Base-by-base conservation (phyloP, 2,888 invertebrate species). In the Vanessa cardui region DNA sequence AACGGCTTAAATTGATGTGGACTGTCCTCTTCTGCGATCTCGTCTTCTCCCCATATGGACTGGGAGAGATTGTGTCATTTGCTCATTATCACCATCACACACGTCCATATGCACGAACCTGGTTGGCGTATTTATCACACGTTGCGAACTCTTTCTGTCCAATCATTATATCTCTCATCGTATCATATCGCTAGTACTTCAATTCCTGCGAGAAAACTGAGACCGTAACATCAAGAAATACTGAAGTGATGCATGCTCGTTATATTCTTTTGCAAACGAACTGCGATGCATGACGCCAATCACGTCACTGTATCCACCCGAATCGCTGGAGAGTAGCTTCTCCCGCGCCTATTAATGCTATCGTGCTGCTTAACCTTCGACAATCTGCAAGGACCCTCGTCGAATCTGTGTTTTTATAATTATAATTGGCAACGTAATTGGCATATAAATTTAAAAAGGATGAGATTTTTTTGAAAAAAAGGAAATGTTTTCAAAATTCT, bases 1-100 rank as follows among this genome's bases (percentile, higher is more conserved):
- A 86, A 84, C 83, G 82, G 88, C 89, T 90, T 90, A 80, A 76
- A 80, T 88, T 80, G 78, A 81, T 89, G 89, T 90, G 83, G 83
- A 85, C 83, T 88, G 76, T 84, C 78, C 80, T 87, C 83, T 86
- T 87, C 84, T 82, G 82, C 82, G 83, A 84, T 83, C 77, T 83
- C 77, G 82, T 85, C 83, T 85, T 85, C 84, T 83, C 83, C 86
- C 87, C 89, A 83, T 78, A 81, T 80, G 71, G 84, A 89, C 90
- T 83, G 88, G 87, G 88, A 83, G 83, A 84, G 83, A 86, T 87
- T 83, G 77, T 80, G 79, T 83, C 82, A 84, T 86, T n/a, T 77
- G 79, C 78, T 86, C 85, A 84, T 75, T 82, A 81, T 83, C 83
- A 87, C 83, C 81, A 85, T 80, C 78, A 78, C 76, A 76, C 79